phyloP scores from a whole-genome alignment of 2,797 vertebrate genomes.

The Bryconaethiops microstoma region DNA sequence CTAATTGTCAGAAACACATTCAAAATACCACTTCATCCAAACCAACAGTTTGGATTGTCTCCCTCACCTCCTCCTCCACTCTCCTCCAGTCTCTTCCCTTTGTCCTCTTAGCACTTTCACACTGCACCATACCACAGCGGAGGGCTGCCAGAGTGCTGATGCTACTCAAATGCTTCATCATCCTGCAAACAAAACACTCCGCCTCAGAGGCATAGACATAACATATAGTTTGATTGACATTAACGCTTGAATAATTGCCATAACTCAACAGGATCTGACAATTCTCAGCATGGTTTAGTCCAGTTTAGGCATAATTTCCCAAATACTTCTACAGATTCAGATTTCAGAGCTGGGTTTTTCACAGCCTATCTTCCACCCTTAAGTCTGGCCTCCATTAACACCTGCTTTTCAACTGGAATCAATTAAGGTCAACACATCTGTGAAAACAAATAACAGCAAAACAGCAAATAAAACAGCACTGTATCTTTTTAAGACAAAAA shows the following conservation, averaged over 20 bases:
- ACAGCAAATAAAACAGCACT: not conserved
- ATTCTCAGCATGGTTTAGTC: not conserved
- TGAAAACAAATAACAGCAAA: no score
- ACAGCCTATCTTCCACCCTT: no score
- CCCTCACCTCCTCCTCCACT: constrained; percentile 4
- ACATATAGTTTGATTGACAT: not conserved
- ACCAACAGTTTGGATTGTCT: not conserved
- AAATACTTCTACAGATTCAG: no score
- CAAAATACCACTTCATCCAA: not conserved
- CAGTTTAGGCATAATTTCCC: no score
- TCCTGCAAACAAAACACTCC: not conserved
- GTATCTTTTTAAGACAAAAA: not conserved
- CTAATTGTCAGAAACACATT: not conserved
- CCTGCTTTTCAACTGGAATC: no score
- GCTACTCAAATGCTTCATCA: not conserved
- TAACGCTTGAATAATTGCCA: not conserved
- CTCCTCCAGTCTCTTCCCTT: not conserved
- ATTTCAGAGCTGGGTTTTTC: no score
- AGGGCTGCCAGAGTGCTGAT: not conserved
- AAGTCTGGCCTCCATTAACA: no score
- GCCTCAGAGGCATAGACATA: not conserved
- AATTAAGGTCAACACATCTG: not conserved
- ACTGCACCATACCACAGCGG: not conserved
- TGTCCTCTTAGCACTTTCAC: not conserved
- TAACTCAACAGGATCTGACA: not conserved